Base-by-base conservation (phyloP, 2,888 invertebrate species). In the Nemapogon koenigi region DNA sequence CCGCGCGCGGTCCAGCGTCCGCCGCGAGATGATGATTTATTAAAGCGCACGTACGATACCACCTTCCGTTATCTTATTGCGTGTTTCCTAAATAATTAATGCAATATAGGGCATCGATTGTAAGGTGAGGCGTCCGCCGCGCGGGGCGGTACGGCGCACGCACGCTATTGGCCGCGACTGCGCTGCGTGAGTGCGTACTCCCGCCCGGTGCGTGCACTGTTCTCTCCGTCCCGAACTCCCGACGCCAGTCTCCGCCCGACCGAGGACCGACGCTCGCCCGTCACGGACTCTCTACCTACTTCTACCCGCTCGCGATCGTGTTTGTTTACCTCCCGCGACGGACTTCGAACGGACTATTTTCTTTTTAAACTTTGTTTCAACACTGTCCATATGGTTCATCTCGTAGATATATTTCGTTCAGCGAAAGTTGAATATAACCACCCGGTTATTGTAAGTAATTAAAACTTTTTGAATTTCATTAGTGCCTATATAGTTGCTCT, bases 311-410 rank as follows among this genome's bases (percentile, higher is more conserved):
- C 51, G 50, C 48, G 8, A 29, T 14, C 26, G 31, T 22, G 32
- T 18, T 30, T 25, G 38, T 32, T 16, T 19, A 32, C 26, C 10
- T 18, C 16, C 19, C 32, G 18, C 38, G 35, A 16, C 16, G 13
- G 14, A 17, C 14, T 15, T 37, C 32, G 37, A 37, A 26, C 22
- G 16, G 6, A 31, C 16, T 31, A 15, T 11, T 28, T 33, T 33
- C 2, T 19, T 16, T 14, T 18, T 22, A 28, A 35, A 38, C 40
- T 38, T 28, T 25, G 35, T 26, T 30, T 32, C 18, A 35, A 46
- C 48, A 67, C 81, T 76, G 83, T 84, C 86, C 88, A 86, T 88
- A 88, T 88, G 88, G 88, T 88, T 84, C 88, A 88, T 80, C 86
- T 87, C 81, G 85, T 88, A 78, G 87, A 88, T 82, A 83, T 87